Evolutionary conservation across 2,113 vertebrate species (phyloP).

Genomic region (Mormyrus lacerda): DNA sequence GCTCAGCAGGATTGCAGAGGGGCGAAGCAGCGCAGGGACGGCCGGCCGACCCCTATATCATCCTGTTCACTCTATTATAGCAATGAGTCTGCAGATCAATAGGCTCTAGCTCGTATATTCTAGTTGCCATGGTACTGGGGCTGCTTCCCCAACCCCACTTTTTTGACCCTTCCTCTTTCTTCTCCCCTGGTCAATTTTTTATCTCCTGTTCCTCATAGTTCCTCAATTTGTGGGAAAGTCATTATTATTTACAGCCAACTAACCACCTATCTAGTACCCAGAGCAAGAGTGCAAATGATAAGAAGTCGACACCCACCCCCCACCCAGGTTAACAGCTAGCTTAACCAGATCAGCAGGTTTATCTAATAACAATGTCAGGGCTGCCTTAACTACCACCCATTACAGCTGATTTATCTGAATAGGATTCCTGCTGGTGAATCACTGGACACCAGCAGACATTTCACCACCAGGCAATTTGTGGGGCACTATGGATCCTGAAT

Average conservation of each 20-base stretch:
- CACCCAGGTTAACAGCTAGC: not conserved
- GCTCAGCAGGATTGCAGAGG: constrained; percentile 13
- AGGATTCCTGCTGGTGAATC: not conserved
- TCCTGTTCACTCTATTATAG: constrained; percentile 22
- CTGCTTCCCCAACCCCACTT: constrained; percentile 11
- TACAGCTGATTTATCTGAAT: not conserved
- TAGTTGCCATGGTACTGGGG: constrained; percentile 18
- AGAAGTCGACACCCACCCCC: not conserved
- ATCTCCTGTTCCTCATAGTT: not conserved
- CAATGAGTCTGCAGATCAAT: constrained; percentile 29
- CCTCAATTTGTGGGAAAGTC: too few species aligned
- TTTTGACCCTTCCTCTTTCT: not conserved
- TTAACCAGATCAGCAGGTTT: not conserved
- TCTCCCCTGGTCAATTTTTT: not conserved
- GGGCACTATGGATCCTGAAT: not conserved
- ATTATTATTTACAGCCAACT: not conserved
- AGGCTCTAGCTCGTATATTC: constrained; percentile 18
- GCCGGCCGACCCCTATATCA: not conserved
- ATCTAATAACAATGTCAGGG: not conserved
- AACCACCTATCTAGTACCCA: not conserved
- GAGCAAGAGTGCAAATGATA: not conserved
- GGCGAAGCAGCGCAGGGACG: not conserved
- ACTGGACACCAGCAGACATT: not conserved
- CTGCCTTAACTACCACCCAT: not conserved
- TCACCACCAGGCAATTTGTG: not conserved